These are phyloP conservation scores for Pachypeltis micranthus DNA, from an alignment of 1,140 invertebrate species.

Conservation along the genomic window DNA sequence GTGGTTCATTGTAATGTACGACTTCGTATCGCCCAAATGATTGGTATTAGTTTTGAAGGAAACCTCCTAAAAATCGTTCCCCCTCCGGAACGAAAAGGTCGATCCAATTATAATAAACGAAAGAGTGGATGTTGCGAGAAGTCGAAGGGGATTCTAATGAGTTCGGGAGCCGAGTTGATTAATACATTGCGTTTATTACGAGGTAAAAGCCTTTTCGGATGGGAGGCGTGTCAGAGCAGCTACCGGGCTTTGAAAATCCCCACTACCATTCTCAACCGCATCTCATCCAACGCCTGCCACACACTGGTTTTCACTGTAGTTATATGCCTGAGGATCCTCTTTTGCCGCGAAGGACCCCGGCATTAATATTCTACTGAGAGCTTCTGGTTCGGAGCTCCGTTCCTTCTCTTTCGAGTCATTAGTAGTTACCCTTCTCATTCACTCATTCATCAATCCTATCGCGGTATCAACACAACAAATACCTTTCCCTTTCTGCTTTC, in stretches of 20 bases:
- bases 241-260: conserved; percentile 1
- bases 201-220: background rate
- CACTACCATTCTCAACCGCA: background rate
- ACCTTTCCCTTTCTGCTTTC: too few species aligned
- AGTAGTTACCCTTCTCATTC: conserved; percentile 5
- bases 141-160: background rate
- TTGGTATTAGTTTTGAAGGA: too few species aligned
- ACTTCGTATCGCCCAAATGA: too few species aligned
- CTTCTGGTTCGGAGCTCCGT: conserved; percentile 5
- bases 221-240: background rate
- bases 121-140: too few species aligned
- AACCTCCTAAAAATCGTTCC: too few species aligned
- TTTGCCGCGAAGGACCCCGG: too few species aligned
- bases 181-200: conserved; percentile 7
- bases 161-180: conserved; percentile 3
- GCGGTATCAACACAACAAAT: conserved; percentile 5
- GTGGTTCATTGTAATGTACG: too few species aligned
- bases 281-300: too few species aligned
- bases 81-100: too few species aligned
- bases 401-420: background rate
- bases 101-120: too few species aligned
- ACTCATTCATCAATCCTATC: conserved; percentile 5
- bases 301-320: too few species aligned
- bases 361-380: conserved; percentile 7
- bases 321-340: too few species aligned